These are phyloP conservation scores for Acanthaster planci DNA, from an alignment of 35 echinoderm and acorn worm species.

Conservation along the genomic window DNA sequence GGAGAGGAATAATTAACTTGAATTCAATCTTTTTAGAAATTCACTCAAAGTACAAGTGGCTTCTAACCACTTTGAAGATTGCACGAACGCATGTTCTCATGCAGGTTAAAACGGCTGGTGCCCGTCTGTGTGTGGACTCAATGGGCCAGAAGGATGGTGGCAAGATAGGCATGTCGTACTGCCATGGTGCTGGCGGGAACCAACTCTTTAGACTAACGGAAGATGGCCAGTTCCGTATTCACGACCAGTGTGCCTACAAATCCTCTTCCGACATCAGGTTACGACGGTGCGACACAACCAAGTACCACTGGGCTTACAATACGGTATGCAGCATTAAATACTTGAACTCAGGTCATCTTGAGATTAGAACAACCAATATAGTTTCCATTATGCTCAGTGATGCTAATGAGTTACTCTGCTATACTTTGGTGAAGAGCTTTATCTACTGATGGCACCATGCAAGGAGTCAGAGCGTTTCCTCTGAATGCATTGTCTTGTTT, in stretches of 20 bases:
- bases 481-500: too few relatives aligned
- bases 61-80: background rate
- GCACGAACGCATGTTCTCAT: background rate
- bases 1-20: too few relatives aligned
- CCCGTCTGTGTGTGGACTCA: slow-evolving; percentile 72
- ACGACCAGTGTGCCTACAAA: slow-evolving; percentile 89
- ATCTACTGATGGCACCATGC: too few relatives aligned
- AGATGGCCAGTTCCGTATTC: slow-evolving; percentile 79
- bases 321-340: slow-evolving; percentile 49
- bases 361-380: too few relatives aligned
- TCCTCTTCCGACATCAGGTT: slow-evolving; percentile 57
- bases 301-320: slow-evolving; percentile 76
- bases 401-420: too few relatives aligned
- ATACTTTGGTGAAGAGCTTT: too few relatives aligned
- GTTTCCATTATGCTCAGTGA: too few relatives aligned
- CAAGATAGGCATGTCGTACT: slow-evolving; percentile 74
- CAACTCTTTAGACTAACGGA: slow-evolving; percentile 85
- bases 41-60: background rate
- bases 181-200: slow-evolving; percentile 92
- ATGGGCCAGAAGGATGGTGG: slow-evolving; percentile 90
- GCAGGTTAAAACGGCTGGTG: slow-evolving; percentile 51
- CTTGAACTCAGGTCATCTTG: too few relatives aligned
- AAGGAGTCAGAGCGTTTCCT: too few relatives aligned
- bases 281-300: slow-evolving; percentile 53
- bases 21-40: too few relatives aligned